Conservation (phyloP, 2,113 vertebrate species). For the Girardinichthys multiradiatus region DNA sequence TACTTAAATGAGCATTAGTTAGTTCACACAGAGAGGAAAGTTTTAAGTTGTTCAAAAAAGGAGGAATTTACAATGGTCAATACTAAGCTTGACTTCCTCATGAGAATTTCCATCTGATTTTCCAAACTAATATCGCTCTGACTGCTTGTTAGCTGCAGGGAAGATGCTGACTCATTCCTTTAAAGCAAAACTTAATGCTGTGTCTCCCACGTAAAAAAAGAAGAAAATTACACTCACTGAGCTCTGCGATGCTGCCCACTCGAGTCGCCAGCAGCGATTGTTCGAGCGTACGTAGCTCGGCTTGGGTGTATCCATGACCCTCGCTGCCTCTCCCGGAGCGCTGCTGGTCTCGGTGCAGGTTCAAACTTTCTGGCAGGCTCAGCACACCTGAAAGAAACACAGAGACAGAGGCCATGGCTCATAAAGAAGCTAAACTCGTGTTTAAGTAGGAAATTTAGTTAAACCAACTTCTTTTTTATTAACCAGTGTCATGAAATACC, state of each 20-base stretch:
- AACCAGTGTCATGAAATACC: background rate
- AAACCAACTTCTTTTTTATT: no score
- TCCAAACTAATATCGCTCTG: no score
- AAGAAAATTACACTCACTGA: conserved; percentile 81
- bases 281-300: conserved; percentile 92
- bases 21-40: background rate
- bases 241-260: conserved; percentile 94
- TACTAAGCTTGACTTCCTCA: background rate
- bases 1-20: background rate
- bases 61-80: background rate
- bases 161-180: background rate
- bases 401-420: background rate
- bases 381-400: conserved; percentile 84
- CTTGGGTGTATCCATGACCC: conserved; percentile 89
- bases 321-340: conserved; percentile 85
- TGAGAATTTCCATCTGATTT: background rate
- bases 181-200: background rate
- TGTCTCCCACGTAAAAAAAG: background rate
- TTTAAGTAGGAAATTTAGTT: no score
- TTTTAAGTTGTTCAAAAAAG: background rate
- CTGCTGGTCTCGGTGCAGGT: conserved; percentile 91
- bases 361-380: conserved; percentile 93
- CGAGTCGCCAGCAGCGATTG: conserved; percentile 94
- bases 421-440: no score
- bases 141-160: background rate